Conservation (phyloP, 2,888 invertebrate genomes). For the Strigamia maritima region DNA sequence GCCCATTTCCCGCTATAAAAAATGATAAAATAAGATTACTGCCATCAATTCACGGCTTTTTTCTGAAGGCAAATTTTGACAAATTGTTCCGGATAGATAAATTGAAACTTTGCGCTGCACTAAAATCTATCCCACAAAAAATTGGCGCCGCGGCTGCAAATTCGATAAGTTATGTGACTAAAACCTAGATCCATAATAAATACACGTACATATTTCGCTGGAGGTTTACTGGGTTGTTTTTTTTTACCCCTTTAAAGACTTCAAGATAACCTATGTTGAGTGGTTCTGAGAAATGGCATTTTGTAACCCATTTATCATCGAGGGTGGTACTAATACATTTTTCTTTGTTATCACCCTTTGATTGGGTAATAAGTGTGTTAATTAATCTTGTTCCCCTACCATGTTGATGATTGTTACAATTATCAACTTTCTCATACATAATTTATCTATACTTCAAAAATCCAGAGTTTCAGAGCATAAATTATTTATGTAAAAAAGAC, state of each 20-base stretch:
- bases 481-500: neutral
- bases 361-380: conserved; percentile 21
- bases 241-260: conserved; percentile 13
- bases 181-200: neutral
- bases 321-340: conserved; percentile 16
- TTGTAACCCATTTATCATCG: conserved; percentile 3
- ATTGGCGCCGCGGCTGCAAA: too few relatives aligned
- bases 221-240: neutral
- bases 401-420: conserved; percentile 6
- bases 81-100: too few relatives aligned
- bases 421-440: neutral
- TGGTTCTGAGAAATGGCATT: conserved; percentile 11
- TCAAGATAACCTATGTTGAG: conserved; percentile 18
- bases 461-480: neutral
- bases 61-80: too few relatives aligned
- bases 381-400: conserved; percentile 14
- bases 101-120: too few relatives aligned
- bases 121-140: too few relatives aligned
- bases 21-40: too few relatives aligned
- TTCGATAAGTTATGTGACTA: too few relatives aligned
- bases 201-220: neutral
- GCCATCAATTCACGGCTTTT: too few relatives aligned
- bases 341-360: conserved; percentile 9
- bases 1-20: too few relatives aligned
- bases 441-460: neutral